Evolutionary conservation across 1,140 invertebrate genomes (phyloP).

Genomic region (Caenorhabditis remanei): DNA sequence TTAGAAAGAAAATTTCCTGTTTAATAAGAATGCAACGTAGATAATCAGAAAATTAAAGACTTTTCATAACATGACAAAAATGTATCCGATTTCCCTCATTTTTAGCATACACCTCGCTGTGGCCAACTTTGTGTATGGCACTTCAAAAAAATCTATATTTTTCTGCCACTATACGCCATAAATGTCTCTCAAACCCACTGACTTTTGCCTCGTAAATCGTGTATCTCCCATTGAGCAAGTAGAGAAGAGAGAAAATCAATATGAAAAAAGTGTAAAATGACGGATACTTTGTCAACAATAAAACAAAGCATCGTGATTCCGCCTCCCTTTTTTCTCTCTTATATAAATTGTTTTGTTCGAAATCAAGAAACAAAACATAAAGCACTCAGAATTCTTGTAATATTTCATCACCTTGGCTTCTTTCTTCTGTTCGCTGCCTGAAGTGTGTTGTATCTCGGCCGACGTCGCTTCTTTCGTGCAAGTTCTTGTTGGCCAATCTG

Average conservation of each 20-base stretch:
- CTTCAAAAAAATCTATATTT: no score
- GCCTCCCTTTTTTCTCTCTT: not conserved
- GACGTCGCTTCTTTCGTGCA: conserved; percentile 2
- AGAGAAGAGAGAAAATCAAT: not conserved
- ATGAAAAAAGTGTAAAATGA: not conserved
- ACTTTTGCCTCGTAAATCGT: conserved; percentile 2
- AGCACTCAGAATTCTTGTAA: not conserved
- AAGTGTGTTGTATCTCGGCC: conserved; percentile 16
- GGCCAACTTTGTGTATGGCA: no score
- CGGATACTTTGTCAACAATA: conserved; percentile 5
- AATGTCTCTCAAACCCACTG: not conserved
- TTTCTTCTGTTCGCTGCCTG: not conserved
- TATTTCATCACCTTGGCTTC: conserved; percentile 20
- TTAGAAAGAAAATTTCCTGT: no score
- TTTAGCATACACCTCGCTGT: no score
- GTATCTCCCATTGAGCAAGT: not conserved
- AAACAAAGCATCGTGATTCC: not conserved
- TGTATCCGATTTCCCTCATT: no score
- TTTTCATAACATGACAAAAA: no score
- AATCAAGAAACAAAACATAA: not conserved
- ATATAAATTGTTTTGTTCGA: not conserved
- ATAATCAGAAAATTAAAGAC: no score
- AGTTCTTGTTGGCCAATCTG: conserved; percentile 27
- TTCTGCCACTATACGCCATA: no score
- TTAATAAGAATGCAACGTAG: no score